Evolutionary conservation across 1,140 invertebrate species (phyloP), one percentile per base, ranked within the genome.

Genomic region (Drosophila albomicans): DNA sequence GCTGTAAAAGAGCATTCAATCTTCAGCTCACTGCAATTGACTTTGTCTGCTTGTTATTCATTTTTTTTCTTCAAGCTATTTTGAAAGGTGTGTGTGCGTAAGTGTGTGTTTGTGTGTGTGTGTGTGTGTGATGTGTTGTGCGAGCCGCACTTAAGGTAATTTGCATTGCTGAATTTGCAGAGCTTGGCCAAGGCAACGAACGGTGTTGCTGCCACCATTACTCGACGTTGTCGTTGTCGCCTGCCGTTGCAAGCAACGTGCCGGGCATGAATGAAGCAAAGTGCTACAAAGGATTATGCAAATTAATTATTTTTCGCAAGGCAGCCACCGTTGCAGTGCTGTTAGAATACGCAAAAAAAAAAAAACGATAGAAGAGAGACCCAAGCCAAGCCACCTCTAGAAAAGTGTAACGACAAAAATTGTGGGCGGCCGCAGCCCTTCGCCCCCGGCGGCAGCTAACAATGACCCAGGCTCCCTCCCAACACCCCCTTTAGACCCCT

Each of bases 221-320:
- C 32, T 13, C 43, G 45, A 32, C 62, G 51, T 16, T 49, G 52
- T 28, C 66, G 35, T 15, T 20, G 32, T 20, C 32, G n/a, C n/a
- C n/a, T n/a, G n/a, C n/a, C 38, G 38, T 32, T 32, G 46, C 73
- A 88, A 87, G 66, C 73, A 87, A 87, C 85, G 84, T 87, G 85
- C 84, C 70, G 65, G 80, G 84, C 84, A 89, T 87, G 85, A 88
- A 89, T 89, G 85, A 89, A 90, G 85, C 75, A 89, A 89, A 89
- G 86, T 89, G 85, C 85, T 89, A 89, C 85, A 89, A 89, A 89
- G 85, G 85, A 89, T 89, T 89, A 89, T 89, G 85, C 85, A 89
- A 89, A 89, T 89, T 89, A 89, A 89, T 89, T 89, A 89, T 89
- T 89, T 89, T 89, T 85, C 85, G 81, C 85, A 81, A 90, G 85